These are phyloP conservation scores for Melolontha melolontha DNA, from an alignment of 2,888 invertebrate species.

Conservation along the genomic window DNA sequence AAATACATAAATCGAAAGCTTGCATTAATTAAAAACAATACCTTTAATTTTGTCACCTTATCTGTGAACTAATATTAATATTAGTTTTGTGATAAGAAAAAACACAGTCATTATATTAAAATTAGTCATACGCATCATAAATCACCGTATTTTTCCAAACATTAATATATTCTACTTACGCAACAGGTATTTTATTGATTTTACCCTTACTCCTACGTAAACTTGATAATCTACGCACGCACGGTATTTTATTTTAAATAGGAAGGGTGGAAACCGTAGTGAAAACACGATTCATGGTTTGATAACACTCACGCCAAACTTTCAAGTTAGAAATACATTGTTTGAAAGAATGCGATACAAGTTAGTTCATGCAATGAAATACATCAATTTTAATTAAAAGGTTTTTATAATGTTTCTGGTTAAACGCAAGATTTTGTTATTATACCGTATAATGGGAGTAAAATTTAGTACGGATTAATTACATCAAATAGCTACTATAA, in stretches of 20 bases:
- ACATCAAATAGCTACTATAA: too few species aligned
- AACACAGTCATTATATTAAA: too few species aligned
- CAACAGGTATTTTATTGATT: slow-evolving; percentile 31
- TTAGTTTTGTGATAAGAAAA: too few species aligned
- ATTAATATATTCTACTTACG: background rate
- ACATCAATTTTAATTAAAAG: background rate
- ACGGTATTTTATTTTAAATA: slow-evolving; percentile 12
- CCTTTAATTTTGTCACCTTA: too few species aligned
- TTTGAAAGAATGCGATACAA: background rate
- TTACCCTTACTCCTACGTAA: background rate
- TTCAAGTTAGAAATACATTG: background rate
- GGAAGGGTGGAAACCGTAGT: background rate
- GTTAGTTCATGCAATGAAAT: background rate
- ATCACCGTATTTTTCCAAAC: background rate
- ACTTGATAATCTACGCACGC: background rate
- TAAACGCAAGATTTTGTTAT: too few species aligned
- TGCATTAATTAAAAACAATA: too few species aligned
- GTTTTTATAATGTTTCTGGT: background rate
- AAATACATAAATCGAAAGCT: too few species aligned
- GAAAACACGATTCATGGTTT: background rate
- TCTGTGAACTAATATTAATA: too few species aligned
- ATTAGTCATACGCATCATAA: too few species aligned
- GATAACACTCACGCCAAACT: slow-evolving; percentile 7
- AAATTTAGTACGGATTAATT: too few species aligned
- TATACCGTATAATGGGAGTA: too few species aligned